Evolutionary conservation across 2,113 vertebrate species (phyloP), one percentile per base, ranked within the genome.

Genomic region (Lates calcarifer): DNA sequence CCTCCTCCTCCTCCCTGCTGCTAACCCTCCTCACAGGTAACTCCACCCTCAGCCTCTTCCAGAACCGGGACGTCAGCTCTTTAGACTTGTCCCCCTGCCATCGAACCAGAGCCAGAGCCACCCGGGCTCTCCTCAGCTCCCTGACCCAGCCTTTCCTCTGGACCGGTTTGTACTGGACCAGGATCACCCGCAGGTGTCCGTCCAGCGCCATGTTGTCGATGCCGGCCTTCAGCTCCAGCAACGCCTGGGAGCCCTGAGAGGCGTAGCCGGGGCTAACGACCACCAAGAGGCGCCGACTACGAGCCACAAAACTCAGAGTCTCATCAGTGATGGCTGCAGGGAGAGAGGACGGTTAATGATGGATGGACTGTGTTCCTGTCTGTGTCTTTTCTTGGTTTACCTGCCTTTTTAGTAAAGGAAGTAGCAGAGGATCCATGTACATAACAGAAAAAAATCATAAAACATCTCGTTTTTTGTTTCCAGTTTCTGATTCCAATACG

Each of bases 151-250:
- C 76, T 87, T 90, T 94, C 84, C 95, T 90, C 91, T 87, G 94
- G 82, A 97, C 90, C 4, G 96, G 93, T 90, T 95, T 95, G 95
- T 96, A 98, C 94, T 99, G 96, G 51, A 99, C 93, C 94, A 99
- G 96, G 93, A 99, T 96, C 82, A 99, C 97, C 89, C 94, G 94
- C 92, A 99, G 96, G 93, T 90, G 96, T 26, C 97, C 97, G 8
- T 91, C 95, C 65, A 93, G 95, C 26, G 96, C 96, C 97, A 99
- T 97, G 92, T 92, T 94, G 89, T 97, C 96, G 85, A 98, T 90
- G 28, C 98, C 98, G 2, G 97, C 98, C 92, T 97, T 97, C 70
- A 99, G 96, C 96, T 99, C 98, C 94, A 99, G 95, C 82, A 99
- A 95, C 33, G 97, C 96, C 94, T 98, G 98, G 56, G 97, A 98